Base-by-base conservation (phyloP, 92 coral and sea anemone genomes). In the Zoanthus sansibaricus region DNA sequence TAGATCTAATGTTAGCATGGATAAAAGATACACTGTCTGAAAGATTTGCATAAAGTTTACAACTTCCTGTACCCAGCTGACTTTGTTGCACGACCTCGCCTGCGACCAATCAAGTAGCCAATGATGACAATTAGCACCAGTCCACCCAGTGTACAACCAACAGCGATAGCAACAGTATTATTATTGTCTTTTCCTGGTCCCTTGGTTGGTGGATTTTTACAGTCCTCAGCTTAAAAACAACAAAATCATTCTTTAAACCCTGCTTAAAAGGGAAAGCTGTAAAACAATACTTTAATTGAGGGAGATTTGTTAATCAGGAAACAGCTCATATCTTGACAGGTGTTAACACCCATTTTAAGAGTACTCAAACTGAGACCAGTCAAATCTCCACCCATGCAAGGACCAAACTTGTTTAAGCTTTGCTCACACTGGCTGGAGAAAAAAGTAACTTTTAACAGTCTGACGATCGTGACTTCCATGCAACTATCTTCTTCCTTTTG, bases 141-240 rank as follows among this genome's bases (percentile, higher is more conserved):
- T 9, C 91, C 99, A 33, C 89, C 99, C 84, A 97, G 91, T 15
- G 99, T 88, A 58, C 97, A 94, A 5, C 99, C 98, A 48, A 97
- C 98, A 14, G 99, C 99, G 66, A 97, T 97, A 15, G 97, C 94
- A 12, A 95, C 98, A 7, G 89, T 88, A 70, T 93, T 89, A 80
- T 74, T 89, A 80, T 72, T 87, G 1, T 59, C 7, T 4, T 21
- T 58, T 9, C 68, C 59, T 20, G 46, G 25, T 16, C 76, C 16
- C 0, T 56, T 0, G 49, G 87, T 75, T 3, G 46, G 30, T 0
- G 78, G 31, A 16, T 89, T 64, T 13, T 30, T 20, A 84, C 98
- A 94, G n/a, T 25, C 51, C 11, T 86, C 83, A 83, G 88, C 98
- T 94, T 44, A 75, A 42, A 86, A 21, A 52, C 66, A 68, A 55